phyloP scores from a whole-genome alignment of 2,888 invertebrate species.

The Venusia cambrica region DNA sequence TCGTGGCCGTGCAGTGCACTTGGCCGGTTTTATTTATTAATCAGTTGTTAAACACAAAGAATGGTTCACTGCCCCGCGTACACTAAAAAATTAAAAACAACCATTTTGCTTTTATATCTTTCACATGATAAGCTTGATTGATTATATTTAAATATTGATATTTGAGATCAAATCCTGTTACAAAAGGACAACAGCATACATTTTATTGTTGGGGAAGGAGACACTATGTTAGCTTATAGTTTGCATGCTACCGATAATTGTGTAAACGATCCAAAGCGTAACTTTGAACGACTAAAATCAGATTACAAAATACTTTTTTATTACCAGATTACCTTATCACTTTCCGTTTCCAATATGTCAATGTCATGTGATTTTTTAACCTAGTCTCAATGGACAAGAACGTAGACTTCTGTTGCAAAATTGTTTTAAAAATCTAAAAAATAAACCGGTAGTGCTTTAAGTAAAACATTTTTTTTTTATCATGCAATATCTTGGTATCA shows the following conservation, averaged over 20 bases:
- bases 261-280: constrained; percentile 47
- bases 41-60: too few relatives aligned
- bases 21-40: too few relatives aligned
- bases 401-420: too few relatives aligned
- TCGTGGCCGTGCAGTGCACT: too few relatives aligned
- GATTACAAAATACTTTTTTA: constrained; percentile 21
- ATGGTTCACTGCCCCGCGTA: constrained; percentile 59
- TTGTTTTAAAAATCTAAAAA: too few relatives aligned
- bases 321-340: constrained; percentile 18
- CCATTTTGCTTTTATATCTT: constrained; percentile 78
- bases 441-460: too few relatives aligned
- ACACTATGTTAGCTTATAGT: constrained; percentile 35
- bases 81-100: constrained; percentile 56
- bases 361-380: constrained; percentile 10
- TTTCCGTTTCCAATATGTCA: constrained; percentile 16
- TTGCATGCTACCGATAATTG: constrained; percentile 50
- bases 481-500: too few relatives aligned
- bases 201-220: constrained; percentile 30
- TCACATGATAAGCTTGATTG: constrained; percentile 80
- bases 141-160: constrained; percentile 78
- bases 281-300: constrained; percentile 30
- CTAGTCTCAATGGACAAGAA: too few relatives aligned
- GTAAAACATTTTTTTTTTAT: too few relatives aligned
- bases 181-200: constrained; percentile 40
- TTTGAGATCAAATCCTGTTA: constrained; percentile 61